Base-by-base conservation (phyloP, 2,888 invertebrate genomes). In the Acheta domesticus region DNA sequence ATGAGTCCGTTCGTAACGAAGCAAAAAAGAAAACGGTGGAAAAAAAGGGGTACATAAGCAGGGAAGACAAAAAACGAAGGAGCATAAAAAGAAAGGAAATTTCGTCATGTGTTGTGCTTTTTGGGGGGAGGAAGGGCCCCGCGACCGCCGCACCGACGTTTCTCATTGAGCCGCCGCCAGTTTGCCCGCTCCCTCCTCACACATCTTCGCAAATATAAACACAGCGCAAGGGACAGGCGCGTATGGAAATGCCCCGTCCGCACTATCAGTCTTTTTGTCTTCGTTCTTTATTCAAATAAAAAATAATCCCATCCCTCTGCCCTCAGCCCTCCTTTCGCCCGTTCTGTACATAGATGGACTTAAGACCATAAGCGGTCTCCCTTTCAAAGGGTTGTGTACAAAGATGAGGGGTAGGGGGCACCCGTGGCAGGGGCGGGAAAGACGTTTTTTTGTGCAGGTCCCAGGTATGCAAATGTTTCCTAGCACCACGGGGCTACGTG, bases 331-430 rank as follows among this genome's bases (percentile, higher is more conserved):
- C 75, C 20, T 75, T 75, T 75, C n/a, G 20, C 14, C 75, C 75
- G 75, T 75, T 75, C 75, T 20, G 75, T 75, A 75, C 75, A 48
- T 76, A 76, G 76, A 36, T 76, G 76, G 36, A 36, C 48, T 48
- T 76, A 76, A 76, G 76, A 76, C 21, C 76, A 76, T 76, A 76
- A 76, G 76, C 76, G 76, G 36, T 36, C 75, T 75, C 36, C 36
- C 75, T 75, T 75, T 75, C 21, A 23, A 75, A 75, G 75, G 75
- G 23, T 36, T 75, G 23, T n/a, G 48, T 48, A 76, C 36, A 76
- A 36, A 76, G 49, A 76, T 48, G 48, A 48, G 19, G 76, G 48
- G 75, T 21, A 20, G 75, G 75, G 75, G 62, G n/a, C 62, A 62
- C 62, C 62, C 62, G 62, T 19, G 62, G n/a, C 5, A 62, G 62